Evolutionary conservation across 2,797 vertebrate genomes (phyloP).

Genomic region (Lutjanus campechanus): DNA sequence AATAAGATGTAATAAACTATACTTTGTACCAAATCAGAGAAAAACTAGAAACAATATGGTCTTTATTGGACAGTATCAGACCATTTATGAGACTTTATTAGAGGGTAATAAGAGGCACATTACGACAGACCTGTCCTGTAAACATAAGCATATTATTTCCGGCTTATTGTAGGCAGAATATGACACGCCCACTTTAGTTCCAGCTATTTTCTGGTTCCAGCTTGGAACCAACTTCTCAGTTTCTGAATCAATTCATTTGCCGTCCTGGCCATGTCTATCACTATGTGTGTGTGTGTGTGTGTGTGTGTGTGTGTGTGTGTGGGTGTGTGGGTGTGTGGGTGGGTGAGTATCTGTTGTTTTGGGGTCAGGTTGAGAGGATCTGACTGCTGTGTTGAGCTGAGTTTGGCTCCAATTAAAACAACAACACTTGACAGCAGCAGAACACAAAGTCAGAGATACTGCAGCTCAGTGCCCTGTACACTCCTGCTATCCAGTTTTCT

Average conservation of each 20-base stretch:
- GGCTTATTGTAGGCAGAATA: no score
- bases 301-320: neutral
- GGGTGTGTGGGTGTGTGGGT: neutral
- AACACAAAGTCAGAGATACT: constrained; percentile 53
- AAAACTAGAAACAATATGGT: no score
- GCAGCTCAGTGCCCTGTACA: constrained; percentile 45
- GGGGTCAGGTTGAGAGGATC: constrained; percentile 64
- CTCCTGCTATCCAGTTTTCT: constrained; percentile 39
- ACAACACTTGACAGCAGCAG: constrained; percentile 68
- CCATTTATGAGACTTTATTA: no score
- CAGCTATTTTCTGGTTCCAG: no score
- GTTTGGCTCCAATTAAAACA: constrained; percentile 73
- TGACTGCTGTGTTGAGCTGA: constrained; percentile 56
- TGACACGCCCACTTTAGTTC: no score
- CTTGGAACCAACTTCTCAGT: no score
- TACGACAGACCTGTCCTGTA: no score
- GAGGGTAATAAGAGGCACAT: no score
- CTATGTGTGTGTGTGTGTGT: constrained; percentile 1
- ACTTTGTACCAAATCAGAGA: no score
- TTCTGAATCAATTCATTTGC: neutral
- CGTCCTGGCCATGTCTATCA: neutral
- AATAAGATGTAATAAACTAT: no score
- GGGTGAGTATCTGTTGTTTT: constrained; percentile 52
- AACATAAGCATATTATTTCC: no score
- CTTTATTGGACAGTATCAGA: no score